Conservation (phyloP, 1,140 invertebrate genomes). For the Drosophila pseudoananassae region DNA sequence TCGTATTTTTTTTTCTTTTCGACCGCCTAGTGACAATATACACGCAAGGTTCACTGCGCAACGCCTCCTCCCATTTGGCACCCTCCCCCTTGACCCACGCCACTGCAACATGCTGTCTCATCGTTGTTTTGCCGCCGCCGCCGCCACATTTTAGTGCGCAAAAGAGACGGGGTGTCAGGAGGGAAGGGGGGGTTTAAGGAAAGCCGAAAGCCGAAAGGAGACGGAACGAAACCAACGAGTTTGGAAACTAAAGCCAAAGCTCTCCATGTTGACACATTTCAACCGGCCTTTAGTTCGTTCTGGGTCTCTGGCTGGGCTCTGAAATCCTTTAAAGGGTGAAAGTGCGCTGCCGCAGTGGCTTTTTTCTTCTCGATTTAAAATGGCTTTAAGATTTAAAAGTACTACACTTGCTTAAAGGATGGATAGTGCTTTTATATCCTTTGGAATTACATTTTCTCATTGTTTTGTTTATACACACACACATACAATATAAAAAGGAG, state of each 20-base stretch:
- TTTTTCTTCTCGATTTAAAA: not conserved
- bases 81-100: slow-evolving; percentile 31
- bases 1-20: slow-evolving; percentile 46
- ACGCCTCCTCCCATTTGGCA: slow-evolving; percentile 39
- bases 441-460: slow-evolving; percentile 29
- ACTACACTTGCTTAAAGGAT: no score
- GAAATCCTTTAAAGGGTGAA: slow-evolving; percentile 76
- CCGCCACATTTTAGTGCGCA: slow-evolving; percentile 57
- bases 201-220: slow-evolving; percentile 5
- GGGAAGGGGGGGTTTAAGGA: not conserved
- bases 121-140: slow-evolving; percentile 76
- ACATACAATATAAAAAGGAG: slow-evolving; percentile 31
- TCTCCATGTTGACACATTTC: slow-evolving; percentile 74
- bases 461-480: slow-evolving; percentile 63
- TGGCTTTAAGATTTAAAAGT: slow-evolving; percentile 2
- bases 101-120: slow-evolving; percentile 71
- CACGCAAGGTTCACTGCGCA: slow-evolving; percentile 77
- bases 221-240: slow-evolving; percentile 33
- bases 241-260: slow-evolving; percentile 40
- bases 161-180: slow-evolving; percentile 1
- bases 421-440: no score
- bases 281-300: slow-evolving; percentile 40
- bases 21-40: slow-evolving; percentile 67
- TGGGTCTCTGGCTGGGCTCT: slow-evolving; percentile 4
- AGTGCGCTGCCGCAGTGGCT: slow-evolving; percentile 41